These are phyloP conservation scores for Chrysopilus asiliformis DNA, from an alignment of 2,888 invertebrate species.

Conservation along the genomic window DNA sequence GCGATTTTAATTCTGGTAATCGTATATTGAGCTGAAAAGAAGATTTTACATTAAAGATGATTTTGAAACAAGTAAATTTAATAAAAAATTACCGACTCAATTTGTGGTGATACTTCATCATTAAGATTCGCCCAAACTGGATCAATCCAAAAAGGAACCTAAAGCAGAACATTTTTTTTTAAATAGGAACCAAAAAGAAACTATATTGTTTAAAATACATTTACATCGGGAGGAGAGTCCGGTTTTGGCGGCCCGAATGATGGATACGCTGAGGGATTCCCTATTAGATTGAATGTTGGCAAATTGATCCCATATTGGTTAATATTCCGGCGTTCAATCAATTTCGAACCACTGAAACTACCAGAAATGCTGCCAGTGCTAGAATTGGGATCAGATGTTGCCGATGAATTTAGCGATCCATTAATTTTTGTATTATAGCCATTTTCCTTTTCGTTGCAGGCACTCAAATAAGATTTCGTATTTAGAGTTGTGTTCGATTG, in stretches of 20 bases:
- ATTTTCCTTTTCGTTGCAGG: constrained; percentile 28
- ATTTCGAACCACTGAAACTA: constrained; percentile 6
- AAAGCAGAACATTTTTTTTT: constrained; percentile 17
- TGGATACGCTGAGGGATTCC: no score
- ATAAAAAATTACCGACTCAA: constrained; percentile 19
- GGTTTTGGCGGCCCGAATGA: constrained; percentile 30
- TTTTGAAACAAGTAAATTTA: not conserved
- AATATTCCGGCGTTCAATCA: constrained; percentile 3
- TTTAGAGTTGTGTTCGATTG: constrained; percentile 19
- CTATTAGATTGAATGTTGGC: not conserved
- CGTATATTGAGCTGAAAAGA: constrained; percentile 26
- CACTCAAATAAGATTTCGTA: constrained; percentile 20
- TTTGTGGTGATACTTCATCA: constrained; percentile 17
- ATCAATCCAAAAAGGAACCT: constrained; percentile 34
- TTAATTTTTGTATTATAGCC: constrained; percentile 18
- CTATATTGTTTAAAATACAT: constrained; percentile 2
- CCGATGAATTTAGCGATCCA: constrained; percentile 15
- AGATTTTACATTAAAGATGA: constrained; percentile 1
- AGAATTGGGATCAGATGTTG: constrained; percentile 21
- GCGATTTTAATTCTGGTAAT: constrained; percentile 27
- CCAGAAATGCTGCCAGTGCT: constrained; percentile 18
- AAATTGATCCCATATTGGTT: constrained; percentile 13
- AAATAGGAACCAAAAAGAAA: not conserved
- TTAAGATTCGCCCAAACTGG: constrained; percentile 30
- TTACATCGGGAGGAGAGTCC: constrained; percentile 29